phyloP scores from a whole-genome alignment of 2,113 vertebrate genomes.

The Numenius arquata region DNA sequence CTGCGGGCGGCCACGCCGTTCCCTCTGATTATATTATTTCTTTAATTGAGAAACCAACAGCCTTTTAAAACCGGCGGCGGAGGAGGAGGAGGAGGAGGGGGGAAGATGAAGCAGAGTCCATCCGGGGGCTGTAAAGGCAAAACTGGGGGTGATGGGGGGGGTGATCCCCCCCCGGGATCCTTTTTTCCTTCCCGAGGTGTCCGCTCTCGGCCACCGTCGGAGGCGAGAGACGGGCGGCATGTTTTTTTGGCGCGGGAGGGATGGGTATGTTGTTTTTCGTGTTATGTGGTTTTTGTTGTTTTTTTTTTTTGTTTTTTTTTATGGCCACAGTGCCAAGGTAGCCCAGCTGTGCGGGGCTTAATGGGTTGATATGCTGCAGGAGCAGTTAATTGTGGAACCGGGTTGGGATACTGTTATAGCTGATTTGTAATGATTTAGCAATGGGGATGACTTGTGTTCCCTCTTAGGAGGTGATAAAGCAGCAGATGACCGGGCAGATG shows the following conservation, averaged over 20 bases:
- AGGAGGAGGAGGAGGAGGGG: background rate
- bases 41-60: background rate
- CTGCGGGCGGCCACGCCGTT: background rate
- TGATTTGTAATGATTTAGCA: constrained; percentile 54
- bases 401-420: constrained; percentile 28
- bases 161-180: background rate
- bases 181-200: background rate
- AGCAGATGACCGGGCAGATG: constrained; percentile 56
- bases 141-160: background rate
- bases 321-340: constrained; percentile 16
- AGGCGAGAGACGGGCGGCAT: background rate
- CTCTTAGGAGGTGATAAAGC: constrained; percentile 36
- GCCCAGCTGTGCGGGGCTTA: constrained; percentile 38
- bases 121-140: rapidly evolving
- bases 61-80: background rate
- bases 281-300: too few relatives aligned
- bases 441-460: constrained; percentile 23
- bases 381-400: constrained; percentile 42
- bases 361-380: constrained; percentile 32
- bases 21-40: background rate
- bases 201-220: background rate
- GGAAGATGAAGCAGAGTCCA: rapidly evolving
- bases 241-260: background rate
- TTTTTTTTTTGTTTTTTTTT: background rate
- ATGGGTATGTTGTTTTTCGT: background rate